phyloP scores from a whole-genome alignment of 2,113 vertebrate genomes.

The Callipepla squamata region DNA sequence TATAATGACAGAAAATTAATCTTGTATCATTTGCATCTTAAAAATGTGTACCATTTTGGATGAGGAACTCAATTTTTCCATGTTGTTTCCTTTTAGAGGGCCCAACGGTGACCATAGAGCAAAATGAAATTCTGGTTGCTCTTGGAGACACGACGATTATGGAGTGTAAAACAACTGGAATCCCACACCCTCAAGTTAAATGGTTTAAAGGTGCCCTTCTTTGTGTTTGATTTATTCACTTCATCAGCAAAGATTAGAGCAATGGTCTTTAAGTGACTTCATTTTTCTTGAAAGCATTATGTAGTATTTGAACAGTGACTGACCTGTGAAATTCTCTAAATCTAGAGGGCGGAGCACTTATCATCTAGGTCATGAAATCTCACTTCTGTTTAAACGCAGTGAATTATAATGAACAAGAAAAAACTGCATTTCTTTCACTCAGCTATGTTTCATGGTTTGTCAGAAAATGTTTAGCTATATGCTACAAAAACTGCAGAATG shows the following conservation, averaged over 20 bases:
- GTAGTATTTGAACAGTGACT: constrained; percentile 15
- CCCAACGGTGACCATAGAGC: constrained; percentile 82
- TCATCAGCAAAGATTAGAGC: constrained; percentile 1
- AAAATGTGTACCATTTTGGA: neutral
- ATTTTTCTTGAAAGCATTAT: constrained; percentile 47
- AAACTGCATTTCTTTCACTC: neutral
- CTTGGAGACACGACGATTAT: constrained; percentile 88
- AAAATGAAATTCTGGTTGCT: constrained; percentile 87
- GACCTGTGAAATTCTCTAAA: neutral
- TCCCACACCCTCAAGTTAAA: constrained; percentile 87
- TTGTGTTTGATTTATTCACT: neutral
- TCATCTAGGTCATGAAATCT: neutral
- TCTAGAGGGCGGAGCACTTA: neutral
- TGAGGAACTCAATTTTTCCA: neutral
- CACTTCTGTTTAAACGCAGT: neutral
- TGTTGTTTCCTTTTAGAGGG: constrained; percentile 78
- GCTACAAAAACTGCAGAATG: neutral
- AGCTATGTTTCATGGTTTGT: neutral
- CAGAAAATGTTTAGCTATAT: neutral
- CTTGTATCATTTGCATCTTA: neutral
- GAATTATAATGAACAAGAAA: neutral
- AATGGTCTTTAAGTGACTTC: constrained; percentile 2
- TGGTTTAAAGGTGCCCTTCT: constrained; percentile 94
- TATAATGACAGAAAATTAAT: neutral
- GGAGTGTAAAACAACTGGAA: constrained; percentile 89